Base-by-base conservation (phyloP, 2,888 invertebrate genomes). In the Stenotaenia linearis region DNA sequence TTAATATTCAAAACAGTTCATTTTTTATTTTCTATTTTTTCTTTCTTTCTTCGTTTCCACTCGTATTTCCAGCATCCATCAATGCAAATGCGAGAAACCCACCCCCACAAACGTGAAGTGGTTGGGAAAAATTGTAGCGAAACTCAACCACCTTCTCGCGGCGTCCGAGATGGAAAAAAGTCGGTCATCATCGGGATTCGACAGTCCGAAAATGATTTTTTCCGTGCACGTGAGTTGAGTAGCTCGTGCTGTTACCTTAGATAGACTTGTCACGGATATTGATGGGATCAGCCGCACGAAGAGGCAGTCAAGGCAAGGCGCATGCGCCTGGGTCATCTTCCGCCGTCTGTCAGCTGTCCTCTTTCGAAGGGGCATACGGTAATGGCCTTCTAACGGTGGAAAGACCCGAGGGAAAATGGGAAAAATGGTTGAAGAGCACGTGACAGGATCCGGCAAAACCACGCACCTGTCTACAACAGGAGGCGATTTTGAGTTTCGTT, bases 151-250 rank as follows among this genome's bases (percentile, higher is more conserved):
- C 45, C 45, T 45, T 45, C 61, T 12, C 23, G 2, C 12, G 21
- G 9, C 12, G 25, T 23, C 61, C 61, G 61, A 61, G 61, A 61
- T 25, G 61, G 25, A 25, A 61, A n/a, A 45, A 61, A 6, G 23
- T 28, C 61, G 61, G 25, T 61, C 61, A 61, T 45, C 45, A 45
- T 45, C 45, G 45, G n/a, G 45, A 61, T 61, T 61, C 61, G 61
- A 61, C 61, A 61, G 61, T 61, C 61, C 61, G 61, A 61, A 61
- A 61, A 61, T 61, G 61, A 61, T 61, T 61, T 61, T 61, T n/a
- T 61, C 3, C 61, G 25, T 25, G 61, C 61, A 61, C 61, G 23
- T 61, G 61, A 61, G 61, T 25, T 61, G 61, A 61, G 61, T 61
- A 61, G 25, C 61, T 61, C 61, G 61, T 61, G 61, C 61, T 61